Percentiles rank a stretch among this genome's conserved stretches.
phyloP scores from a whole-genome alignment of 2,888 invertebrate species.

The Chrysotoxum bicinctum region DNA sequence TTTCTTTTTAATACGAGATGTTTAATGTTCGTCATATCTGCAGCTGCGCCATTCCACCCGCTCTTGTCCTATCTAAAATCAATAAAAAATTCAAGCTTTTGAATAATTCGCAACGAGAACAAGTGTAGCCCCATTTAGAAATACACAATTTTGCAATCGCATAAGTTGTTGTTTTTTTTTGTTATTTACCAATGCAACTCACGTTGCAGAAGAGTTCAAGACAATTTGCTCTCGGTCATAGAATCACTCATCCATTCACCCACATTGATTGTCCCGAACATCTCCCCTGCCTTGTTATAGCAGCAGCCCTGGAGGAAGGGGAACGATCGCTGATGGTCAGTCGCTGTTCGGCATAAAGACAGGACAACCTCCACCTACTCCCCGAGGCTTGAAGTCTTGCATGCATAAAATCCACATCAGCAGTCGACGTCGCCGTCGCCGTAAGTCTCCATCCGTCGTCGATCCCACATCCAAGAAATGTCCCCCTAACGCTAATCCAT shows the following conservation, averaged over 20 bases:
- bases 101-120: slow-evolving; percentile 4
- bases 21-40: no score
- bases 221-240: slow-evolving; percentile 52
- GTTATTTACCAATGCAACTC: slow-evolving; percentile 26
- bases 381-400: background rate
- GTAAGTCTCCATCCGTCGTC: background rate
- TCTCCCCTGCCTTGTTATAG: background rate
- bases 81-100: background rate
- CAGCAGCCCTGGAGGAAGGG: background rate
- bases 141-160: slow-evolving; percentile 57
- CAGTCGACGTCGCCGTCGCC: background rate
- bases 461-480: slow-evolving; percentile 7
- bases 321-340: background rate
- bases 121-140: slow-evolving; percentile 29
- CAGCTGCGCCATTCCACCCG: no score
- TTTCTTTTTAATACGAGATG: no score
- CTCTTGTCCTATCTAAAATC: background rate
- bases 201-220: slow-evolving; percentile 61
- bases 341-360: background rate
- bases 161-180: slow-evolving; percentile 27
- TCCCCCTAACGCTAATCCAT: slow-evolving; percentile 54
- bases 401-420: slow-evolving; percentile 42
- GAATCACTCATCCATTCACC: slow-evolving; percentile 66
- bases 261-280: slow-evolving; percentile 46
- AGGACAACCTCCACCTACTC: slow-evolving; percentile 12